A percentile compares a stretch with the other conserved stretches of the same genome.
Evolutionary conservation across 2,888 invertebrate genomes (phyloP).

Genomic region (Archaeoteleia sp.): DNA sequence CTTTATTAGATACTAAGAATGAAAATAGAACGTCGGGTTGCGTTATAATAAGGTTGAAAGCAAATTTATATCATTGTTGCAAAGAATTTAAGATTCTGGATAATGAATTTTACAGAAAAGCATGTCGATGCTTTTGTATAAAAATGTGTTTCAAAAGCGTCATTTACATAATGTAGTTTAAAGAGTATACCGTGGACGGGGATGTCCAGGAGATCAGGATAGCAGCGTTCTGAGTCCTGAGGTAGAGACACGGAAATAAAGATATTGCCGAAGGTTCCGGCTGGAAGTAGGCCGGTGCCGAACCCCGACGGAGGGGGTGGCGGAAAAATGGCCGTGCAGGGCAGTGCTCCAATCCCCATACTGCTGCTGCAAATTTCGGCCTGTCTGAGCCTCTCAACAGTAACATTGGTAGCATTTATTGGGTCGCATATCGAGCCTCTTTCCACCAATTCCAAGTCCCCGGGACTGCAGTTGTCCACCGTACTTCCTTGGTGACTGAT

Average conservation of each 20-base stretch:
- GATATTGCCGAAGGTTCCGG: conserved; percentile 83
- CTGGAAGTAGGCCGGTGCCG: conserved; percentile 75
- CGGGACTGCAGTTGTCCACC: conserved; percentile 66
- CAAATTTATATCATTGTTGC: no score
- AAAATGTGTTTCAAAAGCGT: no score
- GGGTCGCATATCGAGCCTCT: conserved; percentile 57
- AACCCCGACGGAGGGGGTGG: conserved; percentile 74
- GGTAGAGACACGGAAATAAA: conserved; percentile 89
- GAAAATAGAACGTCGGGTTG: no score
- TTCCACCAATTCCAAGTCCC: conserved; percentile 68
- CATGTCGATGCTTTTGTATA: no score
- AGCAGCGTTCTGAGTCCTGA: conserved; percentile 85
- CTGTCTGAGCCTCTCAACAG: conserved; percentile 65
- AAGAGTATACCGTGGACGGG: conserved; percentile 71
- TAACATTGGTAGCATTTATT: conserved; percentile 76
- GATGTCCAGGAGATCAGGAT: conserved; percentile 87
- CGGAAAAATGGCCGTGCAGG: conserved; percentile 76
- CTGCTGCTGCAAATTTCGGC: conserved; percentile 59
- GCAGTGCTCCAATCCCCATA: conserved; percentile 70
- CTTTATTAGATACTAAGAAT: no score
- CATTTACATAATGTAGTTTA: no score
- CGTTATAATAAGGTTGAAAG: no score
- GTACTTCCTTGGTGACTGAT: conserved; percentile 63
- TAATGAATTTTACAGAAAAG: no score
- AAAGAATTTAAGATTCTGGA: no score